Conservation (phyloP, 2,888 invertebrate species). For the Azorinus chamasolen region DNA sequence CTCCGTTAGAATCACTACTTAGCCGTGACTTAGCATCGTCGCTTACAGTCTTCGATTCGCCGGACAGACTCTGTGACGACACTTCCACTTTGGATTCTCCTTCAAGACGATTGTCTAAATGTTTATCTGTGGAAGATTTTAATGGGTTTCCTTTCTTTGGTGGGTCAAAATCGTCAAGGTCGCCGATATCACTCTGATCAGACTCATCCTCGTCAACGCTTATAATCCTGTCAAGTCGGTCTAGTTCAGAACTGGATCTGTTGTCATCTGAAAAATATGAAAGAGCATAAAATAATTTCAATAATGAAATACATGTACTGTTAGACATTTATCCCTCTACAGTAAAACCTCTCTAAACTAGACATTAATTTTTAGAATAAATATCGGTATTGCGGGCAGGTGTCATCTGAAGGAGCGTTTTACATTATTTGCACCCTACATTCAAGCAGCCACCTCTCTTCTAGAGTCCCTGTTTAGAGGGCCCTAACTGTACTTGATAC, state of each 20-base stretch:
- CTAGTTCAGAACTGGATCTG: slow-evolving; percentile 30
- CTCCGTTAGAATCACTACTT: slow-evolving; percentile 1
- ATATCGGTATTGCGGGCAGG: too few relatives aligned
- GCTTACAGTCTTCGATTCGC: slow-evolving; percentile 1
- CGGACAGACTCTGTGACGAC: not conserved
- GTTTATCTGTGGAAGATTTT: too few relatives aligned
- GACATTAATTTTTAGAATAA: too few relatives aligned
- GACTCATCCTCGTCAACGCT: slow-evolving; percentile 70
- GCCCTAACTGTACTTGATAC: too few relatives aligned
- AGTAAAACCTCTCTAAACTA: too few relatives aligned
- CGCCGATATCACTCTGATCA: slow-evolving; percentile 62
- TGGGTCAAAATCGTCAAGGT: slow-evolving; percentile 51
- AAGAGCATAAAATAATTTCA: not conserved
- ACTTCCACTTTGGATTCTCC: slow-evolving; percentile 21
- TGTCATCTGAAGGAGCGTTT: too few relatives aligned
- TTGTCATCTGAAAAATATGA: slow-evolving; percentile 34
- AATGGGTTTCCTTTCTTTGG: slow-evolving; percentile 1
- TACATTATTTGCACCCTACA: too few relatives aligned
- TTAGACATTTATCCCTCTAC: too few relatives aligned
- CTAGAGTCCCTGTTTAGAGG: too few relatives aligned
- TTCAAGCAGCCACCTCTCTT: too few relatives aligned
- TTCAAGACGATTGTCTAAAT: slow-evolving; percentile 4
- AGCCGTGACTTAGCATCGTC: slow-evolving; percentile 4
- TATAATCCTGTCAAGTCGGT: slow-evolving; percentile 62
- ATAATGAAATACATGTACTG: too few relatives aligned